Base-by-base conservation (phyloP, 2,797 vertebrate species). In the Falco cherrug region DNA sequence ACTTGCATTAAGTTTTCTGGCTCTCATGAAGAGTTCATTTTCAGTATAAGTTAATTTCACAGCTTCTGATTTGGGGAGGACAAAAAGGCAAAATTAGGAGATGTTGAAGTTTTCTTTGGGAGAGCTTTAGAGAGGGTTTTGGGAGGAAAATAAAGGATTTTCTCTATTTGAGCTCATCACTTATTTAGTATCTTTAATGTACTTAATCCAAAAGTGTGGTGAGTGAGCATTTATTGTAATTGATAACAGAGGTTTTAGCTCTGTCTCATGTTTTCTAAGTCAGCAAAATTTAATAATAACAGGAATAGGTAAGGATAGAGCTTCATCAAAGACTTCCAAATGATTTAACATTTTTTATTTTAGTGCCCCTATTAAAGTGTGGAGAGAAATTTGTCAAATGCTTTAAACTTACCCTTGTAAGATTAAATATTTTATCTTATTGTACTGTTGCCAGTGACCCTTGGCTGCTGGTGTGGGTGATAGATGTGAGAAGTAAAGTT, bases 301-400 rank as follows among this genome's bases (percentile, higher is more conserved):
- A 39, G 28, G 19, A 94, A 69, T 39, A 56, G n/a, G 33, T 79
- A 82, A 76, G 41, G 28, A 37, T 15, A 39, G 64, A 80, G 5
- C 41, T 84, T 87, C 33, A 45, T 2, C 24, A n/a, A 47, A 81
- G 60, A 37, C 35, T 79, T 95, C 20, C 48, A 73, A 57, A 41
- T 82, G n/a, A 60, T 94, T 87, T 70, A 90, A 69, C 29, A 37
- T 10, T 71, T 90, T 94, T 76, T 45, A 41, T 74, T 94, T 92
- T 68, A 92, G 45, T 91, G 70, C 6, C 7, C 26, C 16, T 93
- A 15, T 51, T 57, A 71, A 89, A 59, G 57, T 0, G 0, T 54
- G 47, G 61, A 89, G 61, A 89, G 61, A 81, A 64, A 75, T 69
- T 80, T 80, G 69, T 71, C 41, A 41, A 57, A 29, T 22, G 15